Percentiles rank a stretch among this genome's conserved stretches.
Evolutionary conservation across 2,797 vertebrate genomes (phyloP).

Genomic region (Oryzias dopingdopingensis): DNA sequence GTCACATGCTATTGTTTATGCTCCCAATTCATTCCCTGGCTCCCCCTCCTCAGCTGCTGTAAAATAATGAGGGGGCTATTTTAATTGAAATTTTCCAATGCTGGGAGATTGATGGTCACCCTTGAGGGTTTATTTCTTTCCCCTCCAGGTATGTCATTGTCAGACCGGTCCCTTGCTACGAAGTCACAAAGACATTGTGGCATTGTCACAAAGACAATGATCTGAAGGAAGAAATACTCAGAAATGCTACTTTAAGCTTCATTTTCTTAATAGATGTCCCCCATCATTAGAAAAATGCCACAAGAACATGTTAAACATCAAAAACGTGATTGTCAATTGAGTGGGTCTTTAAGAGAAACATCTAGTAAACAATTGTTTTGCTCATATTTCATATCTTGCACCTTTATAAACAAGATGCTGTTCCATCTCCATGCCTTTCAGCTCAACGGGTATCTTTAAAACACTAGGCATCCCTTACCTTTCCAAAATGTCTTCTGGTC

Average conservation of each 20-base stretch:
- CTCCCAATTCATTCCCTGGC: conserved; percentile 38
- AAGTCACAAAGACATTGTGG: neutral
- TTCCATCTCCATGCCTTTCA: conserved; percentile 54
- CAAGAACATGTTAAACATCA: too few relatives aligned
- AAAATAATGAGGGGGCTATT: conserved; percentile 52
- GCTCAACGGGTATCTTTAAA: conserved; percentile 54
- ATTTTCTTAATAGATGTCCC: too few relatives aligned
- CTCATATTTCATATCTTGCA: conserved; percentile 45
- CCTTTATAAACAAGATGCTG: conserved; percentile 41
- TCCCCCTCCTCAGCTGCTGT: conserved; percentile 42
- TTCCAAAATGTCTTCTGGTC: conserved; percentile 42
- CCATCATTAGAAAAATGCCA: too few relatives aligned
- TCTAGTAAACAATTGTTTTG: conserved; percentile 37
- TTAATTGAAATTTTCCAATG: conserved; percentile 55
- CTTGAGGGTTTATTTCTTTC: conserved; percentile 28
- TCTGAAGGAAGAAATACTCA: too few relatives aligned
- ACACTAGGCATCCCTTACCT: conserved; percentile 47
- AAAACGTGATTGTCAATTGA: too few relatives aligned
- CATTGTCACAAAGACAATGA: too few relatives aligned
- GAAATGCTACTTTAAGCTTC: too few relatives aligned
- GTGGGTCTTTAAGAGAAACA: conserved; percentile 3
- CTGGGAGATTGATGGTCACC: conserved; percentile 40
- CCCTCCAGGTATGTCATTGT: conserved; percentile 15
- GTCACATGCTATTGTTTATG: conserved; percentile 67
- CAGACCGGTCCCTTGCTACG: conserved; percentile 4